Evolutionary conservation across 2,888 invertebrate genomes (phyloP).

Genomic region (Cotesia congregata): DNA sequence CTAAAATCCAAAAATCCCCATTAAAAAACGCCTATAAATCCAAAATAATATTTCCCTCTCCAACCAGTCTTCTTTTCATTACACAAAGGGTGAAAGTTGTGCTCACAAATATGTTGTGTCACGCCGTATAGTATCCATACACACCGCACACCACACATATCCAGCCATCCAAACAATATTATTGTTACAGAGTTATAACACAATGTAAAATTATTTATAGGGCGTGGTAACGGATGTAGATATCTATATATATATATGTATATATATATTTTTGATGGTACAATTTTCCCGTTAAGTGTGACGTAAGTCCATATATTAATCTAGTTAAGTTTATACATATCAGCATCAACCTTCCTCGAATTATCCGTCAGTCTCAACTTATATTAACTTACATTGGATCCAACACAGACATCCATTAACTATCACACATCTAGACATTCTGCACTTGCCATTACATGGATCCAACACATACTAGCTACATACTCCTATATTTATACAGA

Average conservation of each 20-base stretch:
- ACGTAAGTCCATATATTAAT: constrained; percentile 53
- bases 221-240: constrained; percentile 1
- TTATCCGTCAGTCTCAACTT: constrained; percentile 36
- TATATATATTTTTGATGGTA: constrained; percentile 54
- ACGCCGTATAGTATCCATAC: background rate
- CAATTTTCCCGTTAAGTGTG: constrained; percentile 45
- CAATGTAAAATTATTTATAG: background rate
- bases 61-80: background rate
- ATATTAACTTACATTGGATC: background rate
- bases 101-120: background rate
- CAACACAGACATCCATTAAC: no score
- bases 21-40: no score
- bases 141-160: background rate
- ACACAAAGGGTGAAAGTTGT: background rate
- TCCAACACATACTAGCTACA: background rate
- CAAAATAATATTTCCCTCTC: no score
- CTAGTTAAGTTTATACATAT: constrained; percentile 42
- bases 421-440: background rate
- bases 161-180: background rate
- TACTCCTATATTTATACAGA: constrained; percentile 5
- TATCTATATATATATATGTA: background rate
- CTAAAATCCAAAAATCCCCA: no score
- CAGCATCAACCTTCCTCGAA: constrained; percentile 36
- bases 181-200: background rate
- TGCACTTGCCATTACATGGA: background rate